phyloP scores from a whole-genome alignment of 2,888 invertebrate genomes.

The Lochmaea capreae region DNA sequence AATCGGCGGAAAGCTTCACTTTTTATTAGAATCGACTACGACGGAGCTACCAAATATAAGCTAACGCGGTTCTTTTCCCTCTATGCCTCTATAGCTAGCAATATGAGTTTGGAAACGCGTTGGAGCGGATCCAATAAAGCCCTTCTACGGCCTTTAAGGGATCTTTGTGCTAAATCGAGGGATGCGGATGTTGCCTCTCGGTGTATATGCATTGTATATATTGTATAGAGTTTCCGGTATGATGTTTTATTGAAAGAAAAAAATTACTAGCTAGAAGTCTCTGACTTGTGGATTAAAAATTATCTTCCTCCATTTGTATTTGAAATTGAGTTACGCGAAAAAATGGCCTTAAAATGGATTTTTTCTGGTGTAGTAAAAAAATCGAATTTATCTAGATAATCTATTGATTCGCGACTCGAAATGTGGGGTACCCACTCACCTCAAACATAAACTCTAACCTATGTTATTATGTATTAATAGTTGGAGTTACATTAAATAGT shows the following conservation, averaged over 20 bases:
- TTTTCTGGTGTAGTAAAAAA: too few species aligned
- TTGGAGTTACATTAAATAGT: too few species aligned
- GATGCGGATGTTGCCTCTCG: slow-evolving; percentile 26
- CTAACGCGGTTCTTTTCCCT: slow-evolving; percentile 38
- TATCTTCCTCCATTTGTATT: neutral
- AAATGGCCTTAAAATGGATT: too few species aligned
- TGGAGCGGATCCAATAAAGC: slow-evolving; percentile 61
- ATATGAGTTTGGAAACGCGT: slow-evolving; percentile 59
- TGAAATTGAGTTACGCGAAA: neutral
- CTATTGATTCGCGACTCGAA: too few species aligned
- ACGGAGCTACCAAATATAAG: slow-evolving; percentile 20
- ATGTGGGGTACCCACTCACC: too few species aligned
- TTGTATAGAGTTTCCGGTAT: slow-evolving; percentile 28
- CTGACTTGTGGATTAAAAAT: neutral
- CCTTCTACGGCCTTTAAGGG: slow-evolving; percentile 43
- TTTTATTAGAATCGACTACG: slow-evolving; percentile 47
- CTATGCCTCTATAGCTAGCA: slow-evolving; percentile 38
- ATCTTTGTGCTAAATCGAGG: slow-evolving; percentile 34
- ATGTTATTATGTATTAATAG: too few species aligned
- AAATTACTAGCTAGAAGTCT: neutral
- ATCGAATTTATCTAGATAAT: too few species aligned
- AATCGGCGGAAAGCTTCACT: slow-evolving; percentile 38
- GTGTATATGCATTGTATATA: slow-evolving; percentile 22
- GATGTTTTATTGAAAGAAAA: slow-evolving; percentile 17
- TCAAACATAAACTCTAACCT: too few species aligned